These are phyloP conservation scores for Rhyacophila evoluta DNA, from an alignment of 2,888 invertebrate genomes.

Conservation along the genomic window DNA sequence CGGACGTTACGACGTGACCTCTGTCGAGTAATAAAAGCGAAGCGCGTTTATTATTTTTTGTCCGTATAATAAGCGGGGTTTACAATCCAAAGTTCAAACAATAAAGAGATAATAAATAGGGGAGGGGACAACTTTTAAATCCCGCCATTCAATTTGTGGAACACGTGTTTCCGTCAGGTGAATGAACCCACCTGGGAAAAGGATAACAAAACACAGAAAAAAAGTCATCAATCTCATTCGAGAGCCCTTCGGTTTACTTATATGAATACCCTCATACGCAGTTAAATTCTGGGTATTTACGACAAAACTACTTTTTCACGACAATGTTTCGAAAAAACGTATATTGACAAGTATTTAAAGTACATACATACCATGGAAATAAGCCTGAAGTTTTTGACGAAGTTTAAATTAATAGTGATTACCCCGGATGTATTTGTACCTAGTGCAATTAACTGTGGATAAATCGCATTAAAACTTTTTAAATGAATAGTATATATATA, in stretches of 20 bases:
- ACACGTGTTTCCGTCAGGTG: constrained; percentile 7
- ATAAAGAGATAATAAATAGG: constrained; percentile 15
- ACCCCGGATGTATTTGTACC: no score
- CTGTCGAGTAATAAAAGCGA: background rate
- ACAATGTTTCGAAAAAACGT: no score
- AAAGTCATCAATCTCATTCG: background rate
- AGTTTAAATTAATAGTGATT: no score
- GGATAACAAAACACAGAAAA: background rate
- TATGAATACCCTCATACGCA: no score
- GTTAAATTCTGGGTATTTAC: no score
- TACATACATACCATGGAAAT: no score
- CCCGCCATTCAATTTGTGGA: constrained; percentile 11
- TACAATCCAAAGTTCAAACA: constrained; percentile 22
- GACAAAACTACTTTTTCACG: no score
- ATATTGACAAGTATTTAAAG: no score
- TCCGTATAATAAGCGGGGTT: background rate
- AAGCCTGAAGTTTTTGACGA: no score
- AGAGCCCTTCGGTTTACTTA: background rate
- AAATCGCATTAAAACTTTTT: no score
- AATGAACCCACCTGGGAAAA: constrained; percentile 20
- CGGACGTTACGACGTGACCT: background rate
- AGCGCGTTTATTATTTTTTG: background rate
- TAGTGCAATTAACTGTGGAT: no score
- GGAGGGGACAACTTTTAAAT: constrained; percentile 1
- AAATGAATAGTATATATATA: no score